Evolutionary conservation across 2,888 invertebrate species (phyloP).

Genomic region (Lycia hirtaria): DNA sequence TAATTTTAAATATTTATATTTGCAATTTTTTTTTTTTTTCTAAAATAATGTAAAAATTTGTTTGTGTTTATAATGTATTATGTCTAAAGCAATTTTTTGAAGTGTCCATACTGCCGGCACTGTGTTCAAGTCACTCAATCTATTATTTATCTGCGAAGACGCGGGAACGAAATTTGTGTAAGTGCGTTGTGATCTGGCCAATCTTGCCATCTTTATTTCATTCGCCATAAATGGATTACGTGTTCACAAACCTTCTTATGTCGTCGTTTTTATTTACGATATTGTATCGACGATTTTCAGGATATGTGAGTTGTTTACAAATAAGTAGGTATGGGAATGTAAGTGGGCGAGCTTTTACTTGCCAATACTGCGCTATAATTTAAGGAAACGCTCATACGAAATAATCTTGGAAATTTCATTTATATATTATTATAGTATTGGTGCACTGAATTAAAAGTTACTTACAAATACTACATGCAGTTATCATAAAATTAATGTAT

Average conservation of each 20-base stretch:
- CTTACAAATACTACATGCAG: too few species aligned
- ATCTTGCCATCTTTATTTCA: conserved; percentile 81
- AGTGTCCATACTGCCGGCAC: conserved; percentile 22
- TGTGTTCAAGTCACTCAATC: conserved; percentile 63
- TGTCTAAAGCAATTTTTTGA: background rate
- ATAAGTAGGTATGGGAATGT: conserved; percentile 35
- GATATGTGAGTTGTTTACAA: conserved; percentile 15
- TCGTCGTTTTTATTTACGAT: conserved; percentile 65
- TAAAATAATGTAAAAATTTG: background rate
- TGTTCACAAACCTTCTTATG: conserved; percentile 70
- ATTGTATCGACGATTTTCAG: conserved; percentile 31
- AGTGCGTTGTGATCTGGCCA: conserved; percentile 82
- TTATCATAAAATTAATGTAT: too few species aligned
- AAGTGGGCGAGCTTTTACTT: background rate
- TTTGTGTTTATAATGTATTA: background rate
- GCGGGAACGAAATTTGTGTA: conserved; percentile 82
- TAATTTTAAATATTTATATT: too few species aligned
- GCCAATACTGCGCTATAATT: too few species aligned
- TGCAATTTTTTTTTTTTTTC: too few species aligned
- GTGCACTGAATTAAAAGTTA: too few species aligned
- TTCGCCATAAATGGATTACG: conserved; percentile 80
- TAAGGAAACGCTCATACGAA: too few species aligned
- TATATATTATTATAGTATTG: too few species aligned
- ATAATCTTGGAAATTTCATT: too few species aligned
- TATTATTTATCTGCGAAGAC: conserved; percentile 82